Base-by-base conservation (phyloP, 2,888 invertebrate species). In the Lepeophtheirus nordmannii region DNA sequence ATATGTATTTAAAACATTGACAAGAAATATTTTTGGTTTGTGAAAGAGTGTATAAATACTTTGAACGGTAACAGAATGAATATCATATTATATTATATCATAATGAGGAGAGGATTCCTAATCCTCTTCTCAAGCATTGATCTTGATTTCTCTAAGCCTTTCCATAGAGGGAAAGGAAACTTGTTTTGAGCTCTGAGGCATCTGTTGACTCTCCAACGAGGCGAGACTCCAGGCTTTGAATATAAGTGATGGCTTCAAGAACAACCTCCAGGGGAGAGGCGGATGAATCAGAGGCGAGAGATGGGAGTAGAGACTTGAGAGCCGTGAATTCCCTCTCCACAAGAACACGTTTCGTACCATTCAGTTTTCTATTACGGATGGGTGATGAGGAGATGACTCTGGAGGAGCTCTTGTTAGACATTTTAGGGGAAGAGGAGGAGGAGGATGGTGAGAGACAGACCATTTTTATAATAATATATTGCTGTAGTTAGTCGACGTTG, bases 151-250 rank as follows among this genome's bases (percentile, higher is more conserved):
- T n/a, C 8, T 14, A 14, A 46, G 17, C 53, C 5, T 46, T 46
- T 46, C 53, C 53, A 17, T 46, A 46, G 14, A 46, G 5, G 14
- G 53, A 46, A 2, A 46, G 53, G 8, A 46, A 46, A 17, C 53
- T 46, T 14, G 53, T 3, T 17, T 46, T 46, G n/a, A 46, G 53
- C 1, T 46, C 53, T 2, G 53, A 46, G 8, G 53, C 17, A 46
- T 46, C 53, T 5, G 3, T 30, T 30, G 30, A 30, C 17, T 46
- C 53, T 46, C 53, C 53, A 46, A 17, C 53, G 14, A 46, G 53
- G 14, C 53, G 53, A 46, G 53, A 46, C 17, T 46, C 53, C 61
- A 61, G 39, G 61, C 30, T 37, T 30, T 46, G 53, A 46, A 46
- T 46, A 46, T 46, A 46, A 46, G 53, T 46, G 8, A 46, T 46